Evolutionary conservation across 2,113 vertebrate species (phyloP), one percentile per base, ranked within the genome.

Genomic region (Sigmodon hispidus): DNA sequence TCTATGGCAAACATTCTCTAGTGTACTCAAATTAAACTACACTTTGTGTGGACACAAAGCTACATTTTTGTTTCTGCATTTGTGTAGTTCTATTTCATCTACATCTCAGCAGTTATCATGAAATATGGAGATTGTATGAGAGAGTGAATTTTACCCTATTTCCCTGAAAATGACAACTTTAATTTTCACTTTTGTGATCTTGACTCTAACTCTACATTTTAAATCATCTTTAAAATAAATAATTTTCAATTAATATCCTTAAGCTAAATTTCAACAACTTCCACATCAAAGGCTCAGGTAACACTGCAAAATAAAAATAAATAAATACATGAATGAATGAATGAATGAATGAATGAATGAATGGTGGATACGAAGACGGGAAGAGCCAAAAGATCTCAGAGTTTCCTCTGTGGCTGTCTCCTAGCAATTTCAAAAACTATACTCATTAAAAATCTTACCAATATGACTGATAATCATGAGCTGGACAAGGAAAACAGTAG

Each of bases 281-380:
- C 10, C 8, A 72, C 21, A 72, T 21, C 34, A n/a, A 70, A 70
- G 89, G 26, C 65, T 36, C 13, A 40, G 48, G 29, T 29, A 31
- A 22, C 40, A n/a, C n/a, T n/a, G n/a, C n/a, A n/a, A n/a, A n/a
- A n/a, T n/a, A n/a, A n/a, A n/a, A n/a, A n/a, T n/a, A n/a, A n/a
- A n/a, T n/a, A n/a, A n/a, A n/a, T n/a, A n/a, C n/a, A n/a, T n/a
- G n/a, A n/a, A n/a, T n/a, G n/a, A n/a, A n/a, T n/a, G n/a, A n/a
- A n/a, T n/a, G n/a, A n/a, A n/a, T n/a, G n/a, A n/a, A n/a, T n/a
- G n/a, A n/a, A n/a, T n/a, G n/a, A n/a, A n/a, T n/a, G n/a, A n/a
- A n/a, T n/a, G n/a, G 26, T 1, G 45, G 7, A 4, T 11, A 16
- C 21, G n/a, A 59, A 40, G 10, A 7, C 17, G 7, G 19, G 11